These are phyloP conservation scores for Periophthalmodon schlosseri DNA, from an alignment of 2,113 vertebrate species.

Conservation along the genomic window DNA sequence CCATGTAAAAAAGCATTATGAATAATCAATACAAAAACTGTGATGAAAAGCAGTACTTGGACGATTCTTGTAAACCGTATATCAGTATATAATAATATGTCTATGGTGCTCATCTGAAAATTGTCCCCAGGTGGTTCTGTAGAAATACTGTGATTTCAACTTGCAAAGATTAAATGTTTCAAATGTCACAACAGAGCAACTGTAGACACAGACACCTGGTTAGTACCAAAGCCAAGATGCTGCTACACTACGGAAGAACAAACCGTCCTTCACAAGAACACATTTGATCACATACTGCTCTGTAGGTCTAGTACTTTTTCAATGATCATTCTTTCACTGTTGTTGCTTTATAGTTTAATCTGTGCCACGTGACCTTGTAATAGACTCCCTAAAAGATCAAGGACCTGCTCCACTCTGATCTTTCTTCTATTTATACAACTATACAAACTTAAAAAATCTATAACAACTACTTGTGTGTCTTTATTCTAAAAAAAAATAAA, in stretches of 20 bases:
- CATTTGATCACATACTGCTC: neutral
- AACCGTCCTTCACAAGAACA: neutral
- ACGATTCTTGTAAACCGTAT: neutral
- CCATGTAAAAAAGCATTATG: neutral
- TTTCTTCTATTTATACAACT: neutral
- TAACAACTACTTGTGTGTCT: neutral
- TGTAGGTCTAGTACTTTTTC: neutral
- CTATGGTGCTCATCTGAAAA: conserved; percentile 37
- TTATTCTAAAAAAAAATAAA: too few species aligned
- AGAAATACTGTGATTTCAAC: conserved; percentile 44
- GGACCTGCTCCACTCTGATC: neutral
- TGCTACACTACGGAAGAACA: neutral
- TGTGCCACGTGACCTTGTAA: neutral
- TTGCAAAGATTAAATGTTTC: conserved; percentile 27
- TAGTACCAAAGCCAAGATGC: conserved; percentile 8
- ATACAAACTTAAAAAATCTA: too few species aligned
- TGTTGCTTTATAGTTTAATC: neutral
- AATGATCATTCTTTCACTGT: neutral
- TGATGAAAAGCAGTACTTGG: neutral
- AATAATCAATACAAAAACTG: neutral
- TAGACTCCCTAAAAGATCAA: neutral
- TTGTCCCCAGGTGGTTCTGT: conserved; percentile 63
- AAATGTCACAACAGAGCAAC: conserved; percentile 56
- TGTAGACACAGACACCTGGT: conserved; percentile 59
- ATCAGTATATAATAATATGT: neutral